Evolutionary conservation across 2,888 invertebrate species (phyloP).

Genomic region (Mesoligia furuncula): DNA sequence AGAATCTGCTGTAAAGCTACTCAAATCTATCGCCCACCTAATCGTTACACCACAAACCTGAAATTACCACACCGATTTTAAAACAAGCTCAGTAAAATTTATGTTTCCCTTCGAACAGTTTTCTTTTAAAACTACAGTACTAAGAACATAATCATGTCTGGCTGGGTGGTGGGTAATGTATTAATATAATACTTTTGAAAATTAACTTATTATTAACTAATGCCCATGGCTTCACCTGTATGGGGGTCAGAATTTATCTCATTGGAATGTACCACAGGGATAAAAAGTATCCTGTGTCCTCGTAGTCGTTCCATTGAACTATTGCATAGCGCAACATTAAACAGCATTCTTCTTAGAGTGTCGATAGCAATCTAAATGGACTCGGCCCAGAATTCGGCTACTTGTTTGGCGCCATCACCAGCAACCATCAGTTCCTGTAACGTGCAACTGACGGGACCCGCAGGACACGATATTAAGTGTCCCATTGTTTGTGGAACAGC

Average conservation of each 20-base stretch:
- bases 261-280: neutral
- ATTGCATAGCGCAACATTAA: no score
- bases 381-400: no score
- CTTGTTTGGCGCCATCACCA: no score
- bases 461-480: no score
- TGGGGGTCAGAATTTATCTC: no score
- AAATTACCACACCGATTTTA: slow-evolving; percentile 8
- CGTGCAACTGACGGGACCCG: no score
- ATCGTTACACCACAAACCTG: slow-evolving; percentile 26
- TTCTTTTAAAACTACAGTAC: neutral
- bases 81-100: slow-evolving; percentile 45
- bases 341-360: no score
- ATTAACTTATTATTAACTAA: neutral
- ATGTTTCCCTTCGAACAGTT: slow-evolving; percentile 60
- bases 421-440: no score
- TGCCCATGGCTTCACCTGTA: no score
- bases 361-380: no score
- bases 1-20: neutral
- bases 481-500: no score
- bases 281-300: neutral
- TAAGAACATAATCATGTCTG: slow-evolving; percentile 61
- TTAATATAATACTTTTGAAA: slow-evolving; percentile 32
- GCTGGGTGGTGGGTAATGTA: slow-evolving; percentile 70
- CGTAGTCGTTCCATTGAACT: no score
- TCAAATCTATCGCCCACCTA: neutral